Evolutionary conservation across 1,140 invertebrate species (phyloP).

Genomic region (Oscheius sp.): DNA sequence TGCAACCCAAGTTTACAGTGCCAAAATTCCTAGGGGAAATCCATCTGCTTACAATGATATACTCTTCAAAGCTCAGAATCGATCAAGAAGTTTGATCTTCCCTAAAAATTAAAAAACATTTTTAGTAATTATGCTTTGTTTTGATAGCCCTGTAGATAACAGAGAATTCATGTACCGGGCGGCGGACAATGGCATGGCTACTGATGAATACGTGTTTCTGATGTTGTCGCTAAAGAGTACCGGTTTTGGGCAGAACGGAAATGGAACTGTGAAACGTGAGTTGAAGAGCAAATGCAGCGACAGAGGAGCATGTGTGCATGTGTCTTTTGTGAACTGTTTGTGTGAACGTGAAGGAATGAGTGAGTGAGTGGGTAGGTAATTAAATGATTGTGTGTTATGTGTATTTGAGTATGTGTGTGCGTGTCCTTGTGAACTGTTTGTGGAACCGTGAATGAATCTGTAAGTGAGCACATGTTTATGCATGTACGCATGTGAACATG

Average conservation of each 20-base stretch:
- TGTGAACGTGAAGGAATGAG: too few relatives aligned
- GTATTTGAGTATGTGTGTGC: too few relatives aligned
- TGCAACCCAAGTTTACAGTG: slow-evolving; percentile 25
- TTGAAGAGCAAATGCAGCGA: background rate
- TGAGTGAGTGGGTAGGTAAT: too few relatives aligned
- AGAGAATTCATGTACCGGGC: slow-evolving; percentile 44
- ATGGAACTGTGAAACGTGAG: background rate
- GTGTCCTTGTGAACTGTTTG: too few relatives aligned
- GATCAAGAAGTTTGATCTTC: slow-evolving; percentile 41
- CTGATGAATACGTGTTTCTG: slow-evolving; percentile 43
- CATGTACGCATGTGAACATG: too few relatives aligned
- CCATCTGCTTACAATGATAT: background rate
- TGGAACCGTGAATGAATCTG: too few relatives aligned
- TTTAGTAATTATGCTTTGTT: slow-evolving; percentile 47
- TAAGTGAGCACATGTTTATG: too few relatives aligned
- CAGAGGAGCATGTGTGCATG: background rate
- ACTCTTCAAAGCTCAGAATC: slow-evolving; percentile 27
- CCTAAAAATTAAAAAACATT: slow-evolving; percentile 13
- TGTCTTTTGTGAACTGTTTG: too few relatives aligned
- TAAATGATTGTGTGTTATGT: too few relatives aligned
- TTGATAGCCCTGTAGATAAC: slow-evolving; percentile 14
- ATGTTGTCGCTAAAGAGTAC: slow-evolving; percentile 9
- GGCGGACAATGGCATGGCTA: slow-evolving; percentile 30
- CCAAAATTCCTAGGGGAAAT: slow-evolving; percentile 18
- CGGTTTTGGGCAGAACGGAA: slow-evolving; percentile 29